A percentile compares a stretch with the other conserved stretches of the same genome.
Conservation (phyloP, 2,797 vertebrate species). For the Enteromius thamalakanensis region DNA sequence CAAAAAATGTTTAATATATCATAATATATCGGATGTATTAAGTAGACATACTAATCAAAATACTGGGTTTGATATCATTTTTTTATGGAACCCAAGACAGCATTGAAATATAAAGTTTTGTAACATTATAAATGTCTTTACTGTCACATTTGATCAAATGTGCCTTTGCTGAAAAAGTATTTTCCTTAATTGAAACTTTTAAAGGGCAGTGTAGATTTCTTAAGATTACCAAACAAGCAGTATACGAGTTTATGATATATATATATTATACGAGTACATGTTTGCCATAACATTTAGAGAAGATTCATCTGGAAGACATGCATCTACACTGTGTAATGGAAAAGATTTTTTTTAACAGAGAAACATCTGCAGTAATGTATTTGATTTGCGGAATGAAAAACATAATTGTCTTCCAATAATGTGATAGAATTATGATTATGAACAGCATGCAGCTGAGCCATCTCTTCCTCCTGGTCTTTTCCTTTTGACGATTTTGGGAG, state of each 20-base stretch:
- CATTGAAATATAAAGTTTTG: neutral
- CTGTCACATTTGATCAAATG: neutral
- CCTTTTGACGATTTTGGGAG: slow-evolving; percentile 33
- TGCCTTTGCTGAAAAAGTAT: neutral
- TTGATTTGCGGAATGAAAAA: slow-evolving; percentile 15
- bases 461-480: slow-evolving; percentile 26
- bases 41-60: neutral
- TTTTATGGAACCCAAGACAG: neutral
- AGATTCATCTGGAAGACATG: neutral
- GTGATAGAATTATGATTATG: slow-evolving; percentile 12
- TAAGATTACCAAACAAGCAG: neutral
- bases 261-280: neutral
- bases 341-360: neutral
- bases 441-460: slow-evolving; percentile 23
- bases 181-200: neutral
- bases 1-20: neutral
- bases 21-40: neutral
- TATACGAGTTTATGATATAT: too few species aligned
- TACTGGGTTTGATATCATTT: too few species aligned
- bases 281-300: neutral
- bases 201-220: neutral
- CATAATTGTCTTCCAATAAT: slow-evolving; percentile 23
- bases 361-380: slow-evolving; percentile 12
- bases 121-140: neutral
- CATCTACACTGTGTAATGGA: neutral